These are phyloP conservation scores for Scytalopus superciliaris DNA, from an alignment of 2,113 vertebrate species.

Conservation along the genomic window DNA sequence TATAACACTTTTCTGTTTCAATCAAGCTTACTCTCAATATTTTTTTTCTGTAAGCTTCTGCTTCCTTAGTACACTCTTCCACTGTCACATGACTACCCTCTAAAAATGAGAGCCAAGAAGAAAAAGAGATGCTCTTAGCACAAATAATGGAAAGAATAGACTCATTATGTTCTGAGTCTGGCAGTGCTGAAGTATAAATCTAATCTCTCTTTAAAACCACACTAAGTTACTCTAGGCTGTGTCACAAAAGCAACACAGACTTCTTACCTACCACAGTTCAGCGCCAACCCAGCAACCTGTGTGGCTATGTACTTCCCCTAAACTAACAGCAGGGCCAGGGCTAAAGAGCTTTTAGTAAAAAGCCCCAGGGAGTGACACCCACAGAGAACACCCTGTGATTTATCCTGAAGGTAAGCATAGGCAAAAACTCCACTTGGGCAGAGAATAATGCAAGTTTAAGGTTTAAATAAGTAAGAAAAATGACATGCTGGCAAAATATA, in stretches of 20 bases:
- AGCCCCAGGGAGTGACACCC: neutral
- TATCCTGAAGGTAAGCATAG: neutral
- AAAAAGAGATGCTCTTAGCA: neutral
- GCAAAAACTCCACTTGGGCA: neutral
- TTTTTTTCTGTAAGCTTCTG: neutral
- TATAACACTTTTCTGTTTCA: neutral
- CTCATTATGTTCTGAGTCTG: neutral
- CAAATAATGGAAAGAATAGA: conserved; percentile 37
- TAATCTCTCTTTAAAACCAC: neutral
- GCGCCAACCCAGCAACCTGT: neutral
- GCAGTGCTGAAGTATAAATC: neutral
- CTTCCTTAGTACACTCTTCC: neutral
- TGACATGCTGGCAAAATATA: neutral
- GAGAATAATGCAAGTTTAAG: neutral
- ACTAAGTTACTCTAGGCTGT: neutral
- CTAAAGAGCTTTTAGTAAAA: neutral
- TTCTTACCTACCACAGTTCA: neutral
- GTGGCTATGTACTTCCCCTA: neutral
- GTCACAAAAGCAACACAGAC: neutral
- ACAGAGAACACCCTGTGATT: neutral
- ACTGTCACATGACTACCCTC: neutral
- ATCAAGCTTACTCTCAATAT: neutral
- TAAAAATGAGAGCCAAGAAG: neutral
- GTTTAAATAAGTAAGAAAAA: neutral
- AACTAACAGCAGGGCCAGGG: neutral